These are phyloP conservation scores for Triplophysa yarkandensis DNA, from an alignment of 2,797 vertebrate genomes.

Conservation along the genomic window DNA sequence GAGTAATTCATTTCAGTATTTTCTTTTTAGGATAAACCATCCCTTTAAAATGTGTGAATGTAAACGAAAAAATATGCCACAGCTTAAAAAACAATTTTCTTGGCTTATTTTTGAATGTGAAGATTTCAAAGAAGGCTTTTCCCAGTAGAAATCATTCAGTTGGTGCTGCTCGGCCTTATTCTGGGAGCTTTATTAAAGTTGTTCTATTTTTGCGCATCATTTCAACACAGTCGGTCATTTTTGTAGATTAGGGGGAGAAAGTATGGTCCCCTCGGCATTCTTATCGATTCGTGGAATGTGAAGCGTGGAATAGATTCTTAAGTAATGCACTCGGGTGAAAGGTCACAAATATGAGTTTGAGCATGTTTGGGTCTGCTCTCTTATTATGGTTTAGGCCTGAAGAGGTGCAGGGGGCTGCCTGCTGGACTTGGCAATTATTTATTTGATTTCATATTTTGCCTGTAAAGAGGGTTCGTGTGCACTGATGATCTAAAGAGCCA, in stretches of 20 bases:
- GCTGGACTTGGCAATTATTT: constrained; percentile 18
- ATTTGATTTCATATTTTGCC: constrained; percentile 11
- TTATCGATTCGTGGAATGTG: constrained; percentile 69
- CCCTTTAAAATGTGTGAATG: not conserved
- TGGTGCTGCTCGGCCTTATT: constrained; percentile 17
- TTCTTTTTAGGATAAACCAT: too few relatives aligned
- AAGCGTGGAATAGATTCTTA: constrained; percentile 65
- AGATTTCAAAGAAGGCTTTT: not conserved
- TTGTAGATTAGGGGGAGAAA: constrained; percentile 63
- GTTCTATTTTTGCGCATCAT: constrained; percentile 57
- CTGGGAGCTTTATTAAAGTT: constrained; percentile 57
- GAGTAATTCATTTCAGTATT: too few relatives aligned
- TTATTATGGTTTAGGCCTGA: constrained; percentile 25
- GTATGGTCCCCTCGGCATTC: constrained; percentile 49
- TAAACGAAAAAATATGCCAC: not conserved
- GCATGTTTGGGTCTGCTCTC: constrained; percentile 49
- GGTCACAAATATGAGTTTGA: constrained; percentile 69
- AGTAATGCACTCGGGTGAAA: constrained; percentile 72
- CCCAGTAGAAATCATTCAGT: constrained; percentile 8
- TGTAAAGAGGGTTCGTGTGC: constrained; percentile 8
- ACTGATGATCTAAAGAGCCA: constrained; percentile 62
- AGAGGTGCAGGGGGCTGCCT: not conserved
- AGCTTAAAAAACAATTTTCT: not conserved
- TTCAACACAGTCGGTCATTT: constrained; percentile 39
- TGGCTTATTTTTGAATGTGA: not conserved